Evolutionary conservation across 2,113 vertebrate species (phyloP).

Genomic region (Cairina moschata): DNA sequence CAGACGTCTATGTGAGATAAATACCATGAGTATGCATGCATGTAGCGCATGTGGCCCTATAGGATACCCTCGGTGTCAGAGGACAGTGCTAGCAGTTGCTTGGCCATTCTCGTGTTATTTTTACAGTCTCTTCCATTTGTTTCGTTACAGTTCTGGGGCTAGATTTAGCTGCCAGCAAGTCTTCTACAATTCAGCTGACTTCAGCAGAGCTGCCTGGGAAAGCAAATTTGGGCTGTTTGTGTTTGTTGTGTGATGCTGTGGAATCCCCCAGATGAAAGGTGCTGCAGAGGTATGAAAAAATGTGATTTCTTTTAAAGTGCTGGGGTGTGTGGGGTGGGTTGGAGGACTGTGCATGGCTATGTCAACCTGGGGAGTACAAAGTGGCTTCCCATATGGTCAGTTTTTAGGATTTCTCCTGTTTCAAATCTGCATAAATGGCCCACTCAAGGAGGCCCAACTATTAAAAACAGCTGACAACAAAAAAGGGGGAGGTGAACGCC

Average conservation of each 20-base stretch:
- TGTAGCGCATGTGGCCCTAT: fast-evolving
- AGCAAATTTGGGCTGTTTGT: neutral
- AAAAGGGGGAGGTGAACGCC: conserved; percentile 39
- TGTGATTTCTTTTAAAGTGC: neutral
- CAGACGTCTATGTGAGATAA: neutral
- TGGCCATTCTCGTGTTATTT: neutral
- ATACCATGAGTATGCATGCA: neutral
- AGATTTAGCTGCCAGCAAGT: neutral
- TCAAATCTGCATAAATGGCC: conserved; percentile 58
- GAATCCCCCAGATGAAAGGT: neutral
- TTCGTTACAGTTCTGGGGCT: neutral
- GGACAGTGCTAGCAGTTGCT: neutral
- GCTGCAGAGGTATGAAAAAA: neutral
- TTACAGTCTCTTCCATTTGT: neutral
- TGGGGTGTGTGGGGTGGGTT: neutral
- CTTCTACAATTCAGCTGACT: neutral
- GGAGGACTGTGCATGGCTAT: conserved; percentile 8
- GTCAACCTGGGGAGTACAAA: conserved; percentile 21
- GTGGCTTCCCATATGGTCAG: conserved; percentile 46
- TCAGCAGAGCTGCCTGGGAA: neutral
- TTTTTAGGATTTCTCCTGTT: conserved; percentile 54
- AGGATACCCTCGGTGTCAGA: neutral
- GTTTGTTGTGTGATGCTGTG: neutral
- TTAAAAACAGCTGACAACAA: conserved; percentile 69
- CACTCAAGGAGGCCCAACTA: conserved; percentile 56